phyloP scores from a whole-genome alignment of 2,888 invertebrate species.

The Machimus atricapillus region DNA sequence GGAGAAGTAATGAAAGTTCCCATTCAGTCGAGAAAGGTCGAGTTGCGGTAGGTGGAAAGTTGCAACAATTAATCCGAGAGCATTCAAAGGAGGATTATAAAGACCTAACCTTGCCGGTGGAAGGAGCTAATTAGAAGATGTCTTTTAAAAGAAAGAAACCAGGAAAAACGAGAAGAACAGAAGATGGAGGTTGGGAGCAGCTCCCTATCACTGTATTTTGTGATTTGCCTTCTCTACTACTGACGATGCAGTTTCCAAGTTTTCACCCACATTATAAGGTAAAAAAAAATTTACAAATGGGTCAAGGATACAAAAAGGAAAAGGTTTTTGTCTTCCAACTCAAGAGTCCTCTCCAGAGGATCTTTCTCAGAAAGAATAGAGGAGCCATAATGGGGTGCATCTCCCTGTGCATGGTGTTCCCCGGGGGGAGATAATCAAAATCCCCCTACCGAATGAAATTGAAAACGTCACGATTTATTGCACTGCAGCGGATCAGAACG shows the following conservation, averaged over 20 bases:
- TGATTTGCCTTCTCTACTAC: background rate
- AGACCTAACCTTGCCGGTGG: background rate
- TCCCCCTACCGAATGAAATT: background rate
- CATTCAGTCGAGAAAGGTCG: background rate
- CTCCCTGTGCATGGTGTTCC: background rate
- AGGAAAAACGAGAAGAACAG: background rate
- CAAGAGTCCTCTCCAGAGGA: background rate
- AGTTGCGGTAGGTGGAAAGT: background rate
- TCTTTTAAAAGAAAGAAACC: background rate
- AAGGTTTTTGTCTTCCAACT: background rate
- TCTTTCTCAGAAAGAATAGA: background rate
- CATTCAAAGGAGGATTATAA: background rate
- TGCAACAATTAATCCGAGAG: background rate
- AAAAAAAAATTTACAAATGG: background rate
- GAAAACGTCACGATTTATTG: background rate
- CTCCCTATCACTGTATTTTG: background rate
- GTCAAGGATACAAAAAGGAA: background rate
- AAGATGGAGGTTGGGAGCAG: background rate
- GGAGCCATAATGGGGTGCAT: background rate
- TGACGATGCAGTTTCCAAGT: background rate
- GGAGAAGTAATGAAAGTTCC: background rate
- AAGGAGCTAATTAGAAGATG: background rate
- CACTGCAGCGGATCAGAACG: background rate
- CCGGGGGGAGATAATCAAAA: background rate
- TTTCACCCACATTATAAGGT: background rate